Evolutionary conservation across 1,140 invertebrate species (phyloP).

Genomic region (Megathymus violae): DNA sequence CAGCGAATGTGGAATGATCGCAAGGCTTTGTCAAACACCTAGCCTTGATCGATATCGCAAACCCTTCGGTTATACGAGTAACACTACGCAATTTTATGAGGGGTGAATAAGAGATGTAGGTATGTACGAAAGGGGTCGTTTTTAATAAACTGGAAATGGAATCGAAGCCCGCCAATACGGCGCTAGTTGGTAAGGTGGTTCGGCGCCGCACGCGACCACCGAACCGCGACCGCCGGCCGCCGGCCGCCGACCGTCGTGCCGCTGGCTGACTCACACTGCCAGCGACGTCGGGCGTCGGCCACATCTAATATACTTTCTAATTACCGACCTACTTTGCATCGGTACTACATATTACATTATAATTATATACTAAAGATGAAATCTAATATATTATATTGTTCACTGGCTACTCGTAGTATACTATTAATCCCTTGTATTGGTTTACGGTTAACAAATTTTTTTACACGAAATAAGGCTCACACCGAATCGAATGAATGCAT

Average conservation of each 20-base stretch:
- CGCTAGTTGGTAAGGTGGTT: conserved; percentile 18
- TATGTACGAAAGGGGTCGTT: conserved; percentile 29
- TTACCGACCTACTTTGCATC: conserved; percentile 22
- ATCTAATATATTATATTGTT: no score
- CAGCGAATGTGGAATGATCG: background rate
- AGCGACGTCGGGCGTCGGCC: conserved; percentile 13
- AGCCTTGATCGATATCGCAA: conserved; percentile 27
- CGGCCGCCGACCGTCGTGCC: no score
- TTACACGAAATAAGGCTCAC: no score
- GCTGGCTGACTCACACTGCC: conserved; percentile 34
- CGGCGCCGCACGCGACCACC: conserved; percentile 66
- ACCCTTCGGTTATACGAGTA: conserved; percentile 41
- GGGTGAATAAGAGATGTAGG: conserved; percentile 19
- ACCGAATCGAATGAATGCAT: no score
- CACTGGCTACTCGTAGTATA: no score
- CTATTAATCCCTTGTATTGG: no score
- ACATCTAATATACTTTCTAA: conserved; percentile 41
- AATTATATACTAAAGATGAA: no score
- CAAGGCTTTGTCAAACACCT: conserved; percentile 50
- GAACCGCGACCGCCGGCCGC: no score
- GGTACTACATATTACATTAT: no score
- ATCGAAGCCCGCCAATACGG: conserved; percentile 13
- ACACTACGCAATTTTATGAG: conserved; percentile 47
- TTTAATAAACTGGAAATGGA: conserved; percentile 35
- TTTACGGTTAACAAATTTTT: no score